A percentile compares a stretch with the other conserved stretches of the same genome.
These are phyloP conservation scores for Cheilosia vulpina DNA, from an alignment of 2,888 invertebrate species.

Conservation along the genomic window DNA sequence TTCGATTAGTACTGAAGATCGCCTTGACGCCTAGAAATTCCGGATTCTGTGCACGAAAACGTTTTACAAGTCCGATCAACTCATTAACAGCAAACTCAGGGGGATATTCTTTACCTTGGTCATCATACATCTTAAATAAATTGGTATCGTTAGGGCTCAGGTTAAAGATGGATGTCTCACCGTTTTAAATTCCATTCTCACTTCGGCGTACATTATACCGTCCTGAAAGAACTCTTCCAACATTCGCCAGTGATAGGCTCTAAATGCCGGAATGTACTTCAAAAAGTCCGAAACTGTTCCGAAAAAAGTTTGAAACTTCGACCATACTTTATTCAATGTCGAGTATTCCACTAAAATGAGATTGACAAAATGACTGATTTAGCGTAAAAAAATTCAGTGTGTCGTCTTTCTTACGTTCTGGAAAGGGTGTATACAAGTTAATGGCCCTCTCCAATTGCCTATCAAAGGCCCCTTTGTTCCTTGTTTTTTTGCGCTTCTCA, in stretches of 20 bases:
- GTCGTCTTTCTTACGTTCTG: conserved; percentile 80
- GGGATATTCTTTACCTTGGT: conserved; percentile 85
- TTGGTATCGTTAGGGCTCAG: not conserved
- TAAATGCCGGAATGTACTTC: conserved; percentile 85
- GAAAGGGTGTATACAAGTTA: conserved; percentile 85
- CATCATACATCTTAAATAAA: conserved; percentile 84
- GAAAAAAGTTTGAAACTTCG: conserved; percentile 84
- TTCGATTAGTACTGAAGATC: conserved; percentile 83
- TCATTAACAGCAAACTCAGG: conserved; percentile 83
- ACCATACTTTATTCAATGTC: conserved; percentile 83
- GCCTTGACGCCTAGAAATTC: conserved; percentile 86
- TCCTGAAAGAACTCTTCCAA: conserved; percentile 86
- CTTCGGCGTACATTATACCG: conserved; percentile 87
- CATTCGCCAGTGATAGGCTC: conserved; percentile 85
- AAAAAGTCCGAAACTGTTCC: conserved; percentile 83
- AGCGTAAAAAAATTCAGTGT: not conserved
- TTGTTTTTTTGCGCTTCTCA: conserved; percentile 82
- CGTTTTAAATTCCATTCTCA: conserved; percentile 82
- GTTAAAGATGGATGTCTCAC: conserved; percentile 69
- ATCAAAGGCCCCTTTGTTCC: conserved; percentile 84
- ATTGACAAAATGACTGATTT: not conserved
- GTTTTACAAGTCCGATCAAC: conserved; percentile 81
- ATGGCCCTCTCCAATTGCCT: conserved; percentile 85
- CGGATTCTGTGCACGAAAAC: conserved; percentile 85
- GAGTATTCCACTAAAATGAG: conserved; percentile 79